phyloP scores from a whole-genome alignment of 2,113 vertebrate species.

The Stictonetta naevosa region DNA sequence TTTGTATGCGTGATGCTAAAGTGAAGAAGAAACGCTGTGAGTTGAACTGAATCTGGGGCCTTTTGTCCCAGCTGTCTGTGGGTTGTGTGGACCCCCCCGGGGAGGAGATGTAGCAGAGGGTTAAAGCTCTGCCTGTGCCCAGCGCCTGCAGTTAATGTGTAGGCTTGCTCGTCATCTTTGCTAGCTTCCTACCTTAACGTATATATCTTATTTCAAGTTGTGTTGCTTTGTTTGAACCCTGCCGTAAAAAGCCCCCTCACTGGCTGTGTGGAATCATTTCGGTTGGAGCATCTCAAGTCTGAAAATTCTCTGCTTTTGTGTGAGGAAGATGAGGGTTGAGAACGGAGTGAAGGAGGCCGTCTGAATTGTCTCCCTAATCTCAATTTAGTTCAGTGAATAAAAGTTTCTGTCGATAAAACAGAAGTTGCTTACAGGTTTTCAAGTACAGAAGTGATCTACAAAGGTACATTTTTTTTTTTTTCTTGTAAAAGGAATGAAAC shows the following conservation, averaged over 20 bases:
- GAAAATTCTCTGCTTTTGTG: not conserved
- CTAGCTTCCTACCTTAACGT: not conserved
- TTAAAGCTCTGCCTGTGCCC: not conserved
- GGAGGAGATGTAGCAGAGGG: not conserved
- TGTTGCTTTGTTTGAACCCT: not conserved
- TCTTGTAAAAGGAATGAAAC: not conserved
- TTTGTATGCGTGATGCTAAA: not conserved
- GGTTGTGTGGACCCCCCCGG: not conserved
- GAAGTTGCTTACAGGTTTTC: not conserved
- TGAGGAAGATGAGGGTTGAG: not conserved
- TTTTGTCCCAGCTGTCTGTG: not conserved
- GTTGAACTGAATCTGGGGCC: not conserved
- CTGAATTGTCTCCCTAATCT: not conserved
- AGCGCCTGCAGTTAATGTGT: not conserved
- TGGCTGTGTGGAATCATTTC: not conserved
- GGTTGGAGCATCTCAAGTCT: not conserved
- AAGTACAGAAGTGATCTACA: not conserved
- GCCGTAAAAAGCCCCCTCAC: not conserved
- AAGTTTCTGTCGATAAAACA: not conserved
- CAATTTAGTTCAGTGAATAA: not conserved
- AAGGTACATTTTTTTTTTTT: not conserved
- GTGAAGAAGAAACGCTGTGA: not conserved
- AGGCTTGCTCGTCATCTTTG: not conserved
- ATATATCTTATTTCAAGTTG: not conserved
- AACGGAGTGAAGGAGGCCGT: not conserved